phyloP scores from a whole-genome alignment of 2,888 invertebrate genomes.

The Sceliomorpha sp. region DNA sequence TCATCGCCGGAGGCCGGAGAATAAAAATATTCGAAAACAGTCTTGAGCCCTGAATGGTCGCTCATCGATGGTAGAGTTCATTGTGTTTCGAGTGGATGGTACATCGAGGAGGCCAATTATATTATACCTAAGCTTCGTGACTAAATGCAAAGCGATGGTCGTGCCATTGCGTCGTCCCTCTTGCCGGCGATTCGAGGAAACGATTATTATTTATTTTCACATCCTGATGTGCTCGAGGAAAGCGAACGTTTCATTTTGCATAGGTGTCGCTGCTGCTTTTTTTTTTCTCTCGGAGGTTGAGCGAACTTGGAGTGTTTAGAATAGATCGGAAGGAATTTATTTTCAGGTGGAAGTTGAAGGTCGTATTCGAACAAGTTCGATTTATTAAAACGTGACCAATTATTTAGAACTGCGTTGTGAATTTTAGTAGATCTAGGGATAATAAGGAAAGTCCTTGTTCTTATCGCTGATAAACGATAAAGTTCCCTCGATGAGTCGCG shows the following conservation, averaged over 20 bases:
- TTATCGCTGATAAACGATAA: too few species aligned
- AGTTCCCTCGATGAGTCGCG: too few species aligned
- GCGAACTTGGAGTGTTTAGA: too few species aligned
- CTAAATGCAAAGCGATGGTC: conserved; percentile 54
- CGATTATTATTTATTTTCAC: conserved; percentile 31
- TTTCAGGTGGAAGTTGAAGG: too few species aligned
- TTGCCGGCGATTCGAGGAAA: conserved; percentile 10
- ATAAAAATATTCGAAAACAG: conserved; percentile 71
- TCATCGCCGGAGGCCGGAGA: conserved; percentile 62
- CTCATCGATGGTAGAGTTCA: conserved; percentile 64
- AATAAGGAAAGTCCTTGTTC: too few species aligned
- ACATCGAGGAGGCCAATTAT: conserved; percentile 63
- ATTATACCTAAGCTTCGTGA: conserved; percentile 59
- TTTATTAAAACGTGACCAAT: too few species aligned
- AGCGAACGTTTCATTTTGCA: not conserved
- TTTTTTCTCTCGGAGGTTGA: too few species aligned
- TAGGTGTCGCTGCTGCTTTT: not conserved
- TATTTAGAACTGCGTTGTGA: too few species aligned
- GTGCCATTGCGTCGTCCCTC: conserved; percentile 14
- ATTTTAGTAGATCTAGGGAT: too few species aligned
- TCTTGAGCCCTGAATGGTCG: conserved; percentile 64
- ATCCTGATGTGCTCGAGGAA: not conserved
- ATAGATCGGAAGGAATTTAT: too few species aligned
- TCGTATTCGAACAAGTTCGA: too few species aligned
- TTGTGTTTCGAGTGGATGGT: conserved; percentile 65